Evolutionary conservation across 53 echinoderm and acorn worm species (phyloP).

Genomic region (Crossaster papposus): DNA sequence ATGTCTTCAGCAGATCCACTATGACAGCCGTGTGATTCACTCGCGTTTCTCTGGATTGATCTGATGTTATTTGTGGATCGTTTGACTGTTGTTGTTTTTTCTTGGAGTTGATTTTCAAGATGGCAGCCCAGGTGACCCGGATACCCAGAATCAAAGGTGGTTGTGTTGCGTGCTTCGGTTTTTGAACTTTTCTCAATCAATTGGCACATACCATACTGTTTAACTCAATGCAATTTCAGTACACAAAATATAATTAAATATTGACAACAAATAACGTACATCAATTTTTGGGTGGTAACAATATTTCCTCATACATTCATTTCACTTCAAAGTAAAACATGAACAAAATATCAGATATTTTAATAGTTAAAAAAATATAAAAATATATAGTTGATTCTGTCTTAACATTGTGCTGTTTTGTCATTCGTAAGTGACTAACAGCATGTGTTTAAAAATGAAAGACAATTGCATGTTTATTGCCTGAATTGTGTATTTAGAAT

Average conservation of each 20-base stretch:
- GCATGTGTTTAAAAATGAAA: background rate
- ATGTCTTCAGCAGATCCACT: background rate
- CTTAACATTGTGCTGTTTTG: background rate
- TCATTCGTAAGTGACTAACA: background rate
- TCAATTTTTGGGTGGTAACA: no score
- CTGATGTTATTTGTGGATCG: background rate
- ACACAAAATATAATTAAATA: no score
- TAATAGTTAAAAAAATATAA: background rate
- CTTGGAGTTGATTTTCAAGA: background rate
- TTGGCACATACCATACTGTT: background rate
- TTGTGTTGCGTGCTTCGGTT: background rate
- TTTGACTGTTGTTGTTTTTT: background rate
- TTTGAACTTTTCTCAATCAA: background rate
- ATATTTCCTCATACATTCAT: no score
- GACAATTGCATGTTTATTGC: background rate
- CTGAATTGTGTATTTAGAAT: background rate
- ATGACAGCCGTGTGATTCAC: background rate
- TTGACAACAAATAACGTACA: no score
- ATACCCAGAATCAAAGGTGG: conserved; percentile 30
- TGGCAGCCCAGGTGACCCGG: conserved; percentile 42
- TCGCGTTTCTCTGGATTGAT: background rate
- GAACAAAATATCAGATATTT: background rate
- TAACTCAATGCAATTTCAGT: background rate
- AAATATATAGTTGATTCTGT: no score
- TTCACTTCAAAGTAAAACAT: no score